Evolutionary conservation across 2,113 vertebrate species (phyloP), one percentile per base, ranked within the genome.

Genomic region (Panthera uncia): DNA sequence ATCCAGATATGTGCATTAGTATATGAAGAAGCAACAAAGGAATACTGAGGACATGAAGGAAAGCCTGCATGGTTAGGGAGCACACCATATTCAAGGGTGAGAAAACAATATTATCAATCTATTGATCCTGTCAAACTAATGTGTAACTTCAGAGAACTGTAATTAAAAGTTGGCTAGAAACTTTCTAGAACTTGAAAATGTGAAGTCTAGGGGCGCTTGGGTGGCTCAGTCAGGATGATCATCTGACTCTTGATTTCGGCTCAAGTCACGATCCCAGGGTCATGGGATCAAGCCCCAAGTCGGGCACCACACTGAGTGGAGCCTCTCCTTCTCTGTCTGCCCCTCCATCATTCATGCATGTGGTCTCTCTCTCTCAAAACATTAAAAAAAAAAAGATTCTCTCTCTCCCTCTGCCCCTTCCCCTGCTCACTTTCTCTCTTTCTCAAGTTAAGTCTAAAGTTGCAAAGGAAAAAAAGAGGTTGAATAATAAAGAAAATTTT

Each of bases 171-270:
- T 71, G 19, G 61, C 61, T 91, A 48, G 33, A 63, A 74, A 83
- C 74, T 88, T 63, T 81, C 48, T 94, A 18, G 18, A 87, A 91
- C 41, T 92, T 96, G 71, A 92, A 94, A 94, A 41, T 61, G 19
- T 63, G 41, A 91, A 48, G 41, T 95, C 87, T 76, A 68, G 21
- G 57, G 21, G 57, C 21, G 8, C 57, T 23, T 23, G 57, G 57
- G 8, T 61, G 21, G 57, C 19, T 61, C 57, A 21, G 57, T 61
- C 1, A 2, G 57, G 19, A 23, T 61, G 21, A 61, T 61, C 21
- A 61, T 23, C 57, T 61, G 57, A 61, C 21, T 23, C 57, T 61
- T 61, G 57, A 61, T 23, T 61, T 61, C 19, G 2, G 57, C 57
- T 61, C 57, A 61, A 21, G 57, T 61, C 57, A 9, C 23, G 57